phyloP scores from a whole-genome alignment of 2,888 invertebrate genomes.

The Eupithecia dodoneata region DNA sequence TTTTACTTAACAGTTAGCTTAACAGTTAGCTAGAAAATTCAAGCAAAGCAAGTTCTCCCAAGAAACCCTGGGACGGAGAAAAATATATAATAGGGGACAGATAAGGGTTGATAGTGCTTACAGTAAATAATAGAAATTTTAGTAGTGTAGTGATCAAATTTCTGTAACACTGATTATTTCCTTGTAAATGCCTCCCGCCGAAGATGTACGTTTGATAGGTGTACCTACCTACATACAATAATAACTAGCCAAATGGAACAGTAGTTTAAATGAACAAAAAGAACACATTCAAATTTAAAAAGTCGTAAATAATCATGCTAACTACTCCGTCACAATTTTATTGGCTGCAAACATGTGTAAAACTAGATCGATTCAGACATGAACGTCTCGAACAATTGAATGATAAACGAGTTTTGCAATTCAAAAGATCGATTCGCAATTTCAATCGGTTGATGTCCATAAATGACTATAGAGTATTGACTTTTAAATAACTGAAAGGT shows the following conservation, averaged over 20 bases:
- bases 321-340: slow-evolving; percentile 43
- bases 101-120: too few relatives aligned
- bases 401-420: slow-evolving; percentile 72
- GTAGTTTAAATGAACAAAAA: neutral
- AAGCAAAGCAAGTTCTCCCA: too few relatives aligned
- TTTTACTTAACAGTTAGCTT: too few relatives aligned
- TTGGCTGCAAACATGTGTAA: slow-evolving; percentile 50
- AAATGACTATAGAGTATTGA: neutral
- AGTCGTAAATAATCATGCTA: slow-evolving; percentile 15
- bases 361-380: slow-evolving; percentile 67
- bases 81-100: too few relatives aligned
- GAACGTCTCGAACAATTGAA: slow-evolving; percentile 70
- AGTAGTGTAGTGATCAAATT: too few relatives aligned
- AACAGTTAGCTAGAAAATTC: too few relatives aligned
- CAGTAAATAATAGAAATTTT: too few relatives aligned
- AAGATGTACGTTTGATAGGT: neutral
- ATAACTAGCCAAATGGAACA: neutral
- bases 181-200: neutral
- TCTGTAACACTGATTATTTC: too few relatives aligned
- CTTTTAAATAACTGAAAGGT: neutral
- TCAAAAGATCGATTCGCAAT: slow-evolving; percentile 60
- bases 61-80: too few relatives aligned
- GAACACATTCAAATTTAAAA: slow-evolving; percentile 3
- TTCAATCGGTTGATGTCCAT: slow-evolving; percentile 43
- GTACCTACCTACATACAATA: neutral